These are phyloP conservation scores for Bothrops jararaca DNA, from an alignment of 2,113 vertebrate genomes.

Conservation along the genomic window DNA sequence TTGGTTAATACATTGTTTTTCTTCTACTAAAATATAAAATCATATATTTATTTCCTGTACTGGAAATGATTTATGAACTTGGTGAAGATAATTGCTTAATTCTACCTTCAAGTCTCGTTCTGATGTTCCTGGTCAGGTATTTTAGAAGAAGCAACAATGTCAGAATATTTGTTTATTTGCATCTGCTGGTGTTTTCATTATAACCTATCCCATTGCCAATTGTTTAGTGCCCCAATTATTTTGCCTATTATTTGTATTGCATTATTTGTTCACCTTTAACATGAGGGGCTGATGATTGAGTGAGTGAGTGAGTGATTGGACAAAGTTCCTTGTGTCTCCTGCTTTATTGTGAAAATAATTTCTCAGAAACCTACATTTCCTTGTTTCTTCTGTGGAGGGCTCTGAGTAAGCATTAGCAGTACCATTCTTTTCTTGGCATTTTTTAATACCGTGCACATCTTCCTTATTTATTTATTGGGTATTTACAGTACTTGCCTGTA, in stretches of 20 bases:
- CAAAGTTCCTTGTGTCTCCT: neutral
- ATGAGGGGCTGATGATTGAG: neutral
- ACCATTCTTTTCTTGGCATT: neutral
- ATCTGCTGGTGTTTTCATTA: neutral
- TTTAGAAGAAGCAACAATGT: neutral
- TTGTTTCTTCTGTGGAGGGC: neutral
- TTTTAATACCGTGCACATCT: neutral
- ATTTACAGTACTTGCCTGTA: slow-evolving; percentile 7
- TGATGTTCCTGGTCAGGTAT: neutral
- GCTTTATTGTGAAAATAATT: neutral
- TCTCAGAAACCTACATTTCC: neutral
- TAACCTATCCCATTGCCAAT: neutral
- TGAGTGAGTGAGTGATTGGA: too few species aligned
- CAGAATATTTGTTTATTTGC: neutral
- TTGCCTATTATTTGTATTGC: neutral
- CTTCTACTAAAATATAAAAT: neutral
- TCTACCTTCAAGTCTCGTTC: neutral
- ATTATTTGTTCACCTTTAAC: neutral
- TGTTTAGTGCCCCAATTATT: neutral
- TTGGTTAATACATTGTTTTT: neutral
- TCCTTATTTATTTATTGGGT: slow-evolving; percentile 1
- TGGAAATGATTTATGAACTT: neutral
- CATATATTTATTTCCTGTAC: neutral
- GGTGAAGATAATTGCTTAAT: neutral
- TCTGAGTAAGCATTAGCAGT: neutral